These are phyloP conservation scores for Adelphocoris suturalis DNA, from an alignment of 2,888 invertebrate genomes.

Conservation along the genomic window DNA sequence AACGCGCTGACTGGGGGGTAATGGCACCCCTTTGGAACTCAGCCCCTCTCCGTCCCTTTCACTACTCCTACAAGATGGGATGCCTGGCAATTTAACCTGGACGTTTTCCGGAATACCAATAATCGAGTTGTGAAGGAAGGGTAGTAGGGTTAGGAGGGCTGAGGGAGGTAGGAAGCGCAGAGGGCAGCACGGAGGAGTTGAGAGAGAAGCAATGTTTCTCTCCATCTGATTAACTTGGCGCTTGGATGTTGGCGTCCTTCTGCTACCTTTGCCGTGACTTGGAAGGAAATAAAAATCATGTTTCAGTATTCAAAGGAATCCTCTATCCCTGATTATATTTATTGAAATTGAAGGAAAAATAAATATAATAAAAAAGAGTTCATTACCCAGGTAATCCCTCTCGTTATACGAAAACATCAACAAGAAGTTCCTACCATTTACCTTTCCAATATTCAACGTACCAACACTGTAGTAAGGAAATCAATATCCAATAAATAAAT, in stretches of 20 bases:
- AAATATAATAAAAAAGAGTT: no score
- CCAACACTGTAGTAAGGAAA: no score
- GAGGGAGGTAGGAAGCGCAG: background rate
- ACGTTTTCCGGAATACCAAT: slow-evolving; percentile 58
- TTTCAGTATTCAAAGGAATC: slow-evolving; percentile 37
- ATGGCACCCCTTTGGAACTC: slow-evolving; percentile 13
- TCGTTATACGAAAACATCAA: no score
- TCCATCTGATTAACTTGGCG: slow-evolving; percentile 50
- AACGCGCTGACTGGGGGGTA: slow-evolving; percentile 49
- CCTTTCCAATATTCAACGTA: no score
- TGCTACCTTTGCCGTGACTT: background rate
- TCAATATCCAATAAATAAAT: no score
- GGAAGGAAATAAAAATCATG: slow-evolving; percentile 26
- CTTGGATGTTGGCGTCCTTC: slow-evolving; percentile 33
- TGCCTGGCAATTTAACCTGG: slow-evolving; percentile 64
- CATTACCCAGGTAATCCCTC: no score
- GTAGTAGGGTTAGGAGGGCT: background rate
- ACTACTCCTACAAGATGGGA: slow-evolving; percentile 37
- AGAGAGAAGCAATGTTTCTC: slow-evolving; percentile 54
- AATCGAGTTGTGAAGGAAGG: slow-evolving; percentile 47
- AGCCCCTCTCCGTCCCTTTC: slow-evolving; percentile 41
- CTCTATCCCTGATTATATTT: background rate
- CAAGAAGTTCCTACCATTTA: no score
- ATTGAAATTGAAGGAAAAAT: no score
- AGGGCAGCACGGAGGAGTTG: background rate